Evolutionary conservation across 2,888 invertebrate species (phyloP).

Genomic region (Ochropleura leucogaster): DNA sequence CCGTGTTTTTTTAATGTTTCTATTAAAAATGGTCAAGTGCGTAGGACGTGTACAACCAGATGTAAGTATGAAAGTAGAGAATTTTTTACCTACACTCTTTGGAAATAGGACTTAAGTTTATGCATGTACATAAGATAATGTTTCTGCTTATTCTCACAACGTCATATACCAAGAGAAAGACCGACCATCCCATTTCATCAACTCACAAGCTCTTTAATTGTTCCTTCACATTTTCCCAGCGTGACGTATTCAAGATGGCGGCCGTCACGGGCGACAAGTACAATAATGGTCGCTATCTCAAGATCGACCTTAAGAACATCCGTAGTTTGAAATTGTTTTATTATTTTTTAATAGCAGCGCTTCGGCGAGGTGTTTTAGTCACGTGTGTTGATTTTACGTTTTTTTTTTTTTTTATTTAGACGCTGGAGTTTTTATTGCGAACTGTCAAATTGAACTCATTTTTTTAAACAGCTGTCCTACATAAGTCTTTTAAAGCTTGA

Average conservation of each 20-base stretch:
- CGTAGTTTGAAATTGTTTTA: conserved; percentile 74
- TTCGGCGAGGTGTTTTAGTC: conserved; percentile 32
- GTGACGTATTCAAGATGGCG: conserved; percentile 85
- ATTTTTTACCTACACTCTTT: not conserved
- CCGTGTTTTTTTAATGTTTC: no score
- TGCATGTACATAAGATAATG: not conserved
- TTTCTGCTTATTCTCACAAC: not conserved
- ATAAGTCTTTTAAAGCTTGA: no score
- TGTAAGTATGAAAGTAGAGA: not conserved
- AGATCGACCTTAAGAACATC: conserved; percentile 88
- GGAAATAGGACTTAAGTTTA: not conserved
- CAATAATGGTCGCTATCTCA: conserved; percentile 83
- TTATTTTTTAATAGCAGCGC: conserved; percentile 65
- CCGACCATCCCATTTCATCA: conserved; percentile 7
- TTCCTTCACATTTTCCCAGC: conserved; percentile 83
- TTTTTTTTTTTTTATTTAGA: conserved; percentile 15
- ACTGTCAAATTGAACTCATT: not conserved
- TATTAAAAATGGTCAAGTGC: not conserved
- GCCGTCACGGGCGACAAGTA: conserved; percentile 87
- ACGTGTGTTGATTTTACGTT: conserved; percentile 31
- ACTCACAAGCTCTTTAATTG: conserved; percentile 59
- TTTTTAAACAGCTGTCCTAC: no score
- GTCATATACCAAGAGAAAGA: conserved; percentile 29
- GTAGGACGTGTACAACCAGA: not conserved
- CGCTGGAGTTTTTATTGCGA: not conserved